Base-by-base conservation (phyloP, 1,140 invertebrate genomes). In the Physella acuta region DNA sequence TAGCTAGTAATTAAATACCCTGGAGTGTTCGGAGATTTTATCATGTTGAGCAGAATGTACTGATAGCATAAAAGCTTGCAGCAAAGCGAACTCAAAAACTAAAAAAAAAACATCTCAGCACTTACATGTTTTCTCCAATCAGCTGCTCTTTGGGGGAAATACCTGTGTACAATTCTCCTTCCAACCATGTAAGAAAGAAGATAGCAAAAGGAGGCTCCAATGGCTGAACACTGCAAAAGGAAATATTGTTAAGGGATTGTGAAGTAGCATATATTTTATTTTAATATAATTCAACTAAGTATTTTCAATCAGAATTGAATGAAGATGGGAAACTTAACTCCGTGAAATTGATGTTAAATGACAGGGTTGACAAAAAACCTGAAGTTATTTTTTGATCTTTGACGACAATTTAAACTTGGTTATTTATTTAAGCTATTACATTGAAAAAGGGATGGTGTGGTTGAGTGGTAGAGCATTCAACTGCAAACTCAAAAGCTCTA, bases 181-280 rank as follows among this genome's bases (percentile, higher is more conserved):
- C 95, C 97, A 28, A 98, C 87, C 58, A 97, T 84, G 68, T 92
- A 92, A 0, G 95, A 98, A 34, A 99, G 85, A 33, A 95, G 86
- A 83, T 98, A 99, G 86, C 97, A 99, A 37, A 98, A 88, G 20
- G 93, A 92, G 14, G 98, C 97, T 69, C 98, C 97, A 69, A 95
- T 87, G 16, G 95, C 95, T 73, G 97, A 99, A 86, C 97, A 99
- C 85, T 89, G 75, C 63, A 84, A 79, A 33, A 60, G 37, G 26
- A 37, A 62, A 11, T 39, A 37, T 31, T 37, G 26, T 24, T 26
- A 37, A 60, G 34, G 14, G 17, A 60, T 37, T 3, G 5, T 17
- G 49, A 60, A 68, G 60, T 0, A 68, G 58, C 53, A 55, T 14
- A 55, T 5, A 8, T 55, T 20, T 14, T 30, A 55, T 24, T 24